phyloP scores from a whole-genome alignment of 2,888 invertebrate species.

The Drosophila affinis region DNA sequence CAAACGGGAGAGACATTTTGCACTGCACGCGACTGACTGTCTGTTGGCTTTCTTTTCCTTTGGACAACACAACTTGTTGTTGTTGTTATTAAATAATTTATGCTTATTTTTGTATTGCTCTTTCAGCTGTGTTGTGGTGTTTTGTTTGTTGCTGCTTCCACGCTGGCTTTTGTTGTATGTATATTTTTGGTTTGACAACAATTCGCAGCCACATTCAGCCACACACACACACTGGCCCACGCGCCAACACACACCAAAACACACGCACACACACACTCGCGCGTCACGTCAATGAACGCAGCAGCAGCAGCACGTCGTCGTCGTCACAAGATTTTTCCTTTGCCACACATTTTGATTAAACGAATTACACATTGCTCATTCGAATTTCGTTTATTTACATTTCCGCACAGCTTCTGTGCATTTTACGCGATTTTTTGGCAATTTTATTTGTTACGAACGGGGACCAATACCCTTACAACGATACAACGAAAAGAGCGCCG shows the following conservation, averaged over 20 bases:
- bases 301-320: conserved; percentile 68
- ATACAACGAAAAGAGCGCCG: conserved; percentile 73
- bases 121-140: conserved; percentile 51
- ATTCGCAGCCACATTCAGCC: conserved; percentile 54
- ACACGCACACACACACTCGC: conserved; percentile 60
- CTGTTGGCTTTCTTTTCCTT: conserved; percentile 56
- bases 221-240: conserved; percentile 41
- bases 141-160: conserved; percentile 59
- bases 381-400: conserved; percentile 70
- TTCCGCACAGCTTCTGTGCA: conserved; percentile 54
- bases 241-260: conserved; percentile 39
- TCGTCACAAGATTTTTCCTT: conserved; percentile 68
- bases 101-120: conserved; percentile 45
- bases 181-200: conserved; percentile 64
- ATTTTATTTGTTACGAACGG: conserved; percentile 76
- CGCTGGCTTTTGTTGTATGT: conserved; percentile 43
- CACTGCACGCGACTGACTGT: conserved; percentile 48
- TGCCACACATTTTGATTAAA: conserved; percentile 70
- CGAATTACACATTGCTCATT: conserved; percentile 48
- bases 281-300: conserved; percentile 81
- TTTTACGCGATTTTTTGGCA: conserved; percentile 58
- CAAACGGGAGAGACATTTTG: conserved; percentile 27
- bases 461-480: conserved; percentile 63
- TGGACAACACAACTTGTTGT: conserved; percentile 34
- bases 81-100: conserved; percentile 40